A percentile compares a stretch with the other conserved stretches of the same genome.
Evolutionary conservation across 2,888 invertebrate genomes (phyloP).

Genomic region (Leucozona laternaria): DNA sequence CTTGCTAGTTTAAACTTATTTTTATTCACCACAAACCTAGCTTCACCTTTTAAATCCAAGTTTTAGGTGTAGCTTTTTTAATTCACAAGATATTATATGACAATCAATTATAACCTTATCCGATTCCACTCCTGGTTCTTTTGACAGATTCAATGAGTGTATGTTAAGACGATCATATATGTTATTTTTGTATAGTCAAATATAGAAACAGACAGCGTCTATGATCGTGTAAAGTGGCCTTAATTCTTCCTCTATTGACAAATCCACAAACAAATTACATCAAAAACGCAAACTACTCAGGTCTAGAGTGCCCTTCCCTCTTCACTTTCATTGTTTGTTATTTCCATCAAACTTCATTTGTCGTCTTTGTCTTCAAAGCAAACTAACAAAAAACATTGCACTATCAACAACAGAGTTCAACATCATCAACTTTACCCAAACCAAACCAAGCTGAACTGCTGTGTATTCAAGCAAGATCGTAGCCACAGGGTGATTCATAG

Average conservation of each 20-base stretch:
- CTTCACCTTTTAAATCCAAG: too few relatives aligned
- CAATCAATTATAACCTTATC: too few relatives aligned
- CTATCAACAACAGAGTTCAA: constrained; percentile 33
- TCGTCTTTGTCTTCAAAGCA: constrained; percentile 38
- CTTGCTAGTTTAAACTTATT: too few relatives aligned
- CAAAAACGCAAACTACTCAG: constrained; percentile 29
- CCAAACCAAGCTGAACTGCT: constrained; percentile 17
- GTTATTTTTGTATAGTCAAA: too few relatives aligned
- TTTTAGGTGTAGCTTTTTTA: too few relatives aligned
- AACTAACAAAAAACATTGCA: background rate
- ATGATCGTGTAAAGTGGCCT: too few relatives aligned
- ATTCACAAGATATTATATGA: too few relatives aligned
- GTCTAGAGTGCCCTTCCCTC: constrained; percentile 29
- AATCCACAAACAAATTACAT: background rate
- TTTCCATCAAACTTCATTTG: constrained; percentile 10
- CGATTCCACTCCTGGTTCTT: too few relatives aligned
- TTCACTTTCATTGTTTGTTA: background rate
- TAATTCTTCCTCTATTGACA: background rate
- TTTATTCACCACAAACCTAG: too few relatives aligned
- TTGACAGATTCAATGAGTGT: too few relatives aligned
- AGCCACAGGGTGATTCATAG: background rate
- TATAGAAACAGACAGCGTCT: too few relatives aligned
- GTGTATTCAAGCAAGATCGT: background rate
- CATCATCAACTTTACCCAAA: constrained; percentile 23
- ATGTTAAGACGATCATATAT: too few relatives aligned